Base-by-base conservation (phyloP, 2,797 vertebrate genomes). In the Lophotriccus pileatus region DNA sequence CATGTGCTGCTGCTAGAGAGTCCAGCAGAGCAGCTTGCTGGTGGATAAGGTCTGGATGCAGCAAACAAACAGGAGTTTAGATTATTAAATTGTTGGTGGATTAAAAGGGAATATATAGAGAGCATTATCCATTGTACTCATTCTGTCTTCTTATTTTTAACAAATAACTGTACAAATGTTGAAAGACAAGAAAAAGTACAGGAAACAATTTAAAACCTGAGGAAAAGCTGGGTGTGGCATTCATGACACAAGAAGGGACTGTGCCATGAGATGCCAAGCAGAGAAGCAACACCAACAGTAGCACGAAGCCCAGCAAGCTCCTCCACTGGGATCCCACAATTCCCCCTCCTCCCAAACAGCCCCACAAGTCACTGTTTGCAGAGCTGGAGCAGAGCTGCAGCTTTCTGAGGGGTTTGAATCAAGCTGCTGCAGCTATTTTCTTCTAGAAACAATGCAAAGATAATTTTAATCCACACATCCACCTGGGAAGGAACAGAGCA, bases 231-330 rank as follows among this genome's bases (percentile, higher is more conserved):
- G 7, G 8, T 43, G 41, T 34, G 23, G 13, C 22, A 37, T 20
- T 63, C 9, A 3, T 10, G 49, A 21, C 21, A 52, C 27, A 30
- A 39, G n/a, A 75, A 62, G 14, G 39, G 25, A 39, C 10, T 0
- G 0, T 66, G 28, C 15, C 34, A n/a, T 3, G 4, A 2, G 1
- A 15, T 41, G 23, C 4, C 0, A 0, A 41, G n/a, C 20, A 90
- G 50, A 92, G 81, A 66, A 19, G 9, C 11, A 32, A 24, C 19
- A 30, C 25, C 14, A 34, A 18, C 11, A 69, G 64, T 0, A 58
- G 34, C 18, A 14, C 1, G 2, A 80, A 69, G 32, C 21, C 43
- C 52, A 70, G 39, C 17, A 62, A 50, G 16, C 7, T 60, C 52
- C 41, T 74, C 28, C 37, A 4, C 10, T 6, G 64, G 9, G 9